Base-by-base conservation (phyloP, 2,888 invertebrate species). In the Anoncus sp. region DNA sequence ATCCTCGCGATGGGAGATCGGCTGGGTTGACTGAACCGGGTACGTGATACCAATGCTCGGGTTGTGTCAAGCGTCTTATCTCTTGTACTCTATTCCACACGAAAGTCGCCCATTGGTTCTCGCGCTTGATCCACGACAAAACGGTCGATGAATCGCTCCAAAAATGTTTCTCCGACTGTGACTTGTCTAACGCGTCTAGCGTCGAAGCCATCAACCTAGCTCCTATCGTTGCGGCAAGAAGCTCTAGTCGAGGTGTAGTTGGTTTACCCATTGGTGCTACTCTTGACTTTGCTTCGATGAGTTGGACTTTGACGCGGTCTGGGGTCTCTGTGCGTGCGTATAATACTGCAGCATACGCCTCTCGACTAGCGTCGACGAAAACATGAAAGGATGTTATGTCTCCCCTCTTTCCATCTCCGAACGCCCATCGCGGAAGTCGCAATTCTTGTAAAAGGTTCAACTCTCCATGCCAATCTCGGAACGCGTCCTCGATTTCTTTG, bases 1-100 rank as follows among this genome's bases (percentile, higher is more conserved):
- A 88, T 6, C 87, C 88, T 43, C 87, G 55, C 1, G 87, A 88
- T 3, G 87, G 86, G 9, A 87, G 66, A 74, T 88, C 87, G 2
- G 87, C 88, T 9, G 87, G 87, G 66, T 88, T 89, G 5, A 79
- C 5, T 2, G 22, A 18, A 7, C 88, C 87, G 4, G 88, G 87
- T 6, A 89, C 77, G 77, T 86, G 84, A 16, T 76, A 45, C 88
- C 88, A 89, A 0, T 63, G 20, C 3, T 79, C 65, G 1, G 57
- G 40, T 1, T 59, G 22, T 12, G 80, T 75, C 22, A 82, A 38
- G 14, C 20, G 31, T 49, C 84, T 79, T 24, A 88, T 87, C 75
- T 88, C 87, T 72, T 79, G 60, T 1, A 85, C 81, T 38, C 85
- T 40, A 72, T 89, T 88, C 31, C 65, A 67, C 0, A 86, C 84